Percentiles rank a stretch among this genome's conserved stretches.
phyloP scores from a whole-genome alignment of 2,888 invertebrate species.

The Drosophila pseudotakahashii region DNA sequence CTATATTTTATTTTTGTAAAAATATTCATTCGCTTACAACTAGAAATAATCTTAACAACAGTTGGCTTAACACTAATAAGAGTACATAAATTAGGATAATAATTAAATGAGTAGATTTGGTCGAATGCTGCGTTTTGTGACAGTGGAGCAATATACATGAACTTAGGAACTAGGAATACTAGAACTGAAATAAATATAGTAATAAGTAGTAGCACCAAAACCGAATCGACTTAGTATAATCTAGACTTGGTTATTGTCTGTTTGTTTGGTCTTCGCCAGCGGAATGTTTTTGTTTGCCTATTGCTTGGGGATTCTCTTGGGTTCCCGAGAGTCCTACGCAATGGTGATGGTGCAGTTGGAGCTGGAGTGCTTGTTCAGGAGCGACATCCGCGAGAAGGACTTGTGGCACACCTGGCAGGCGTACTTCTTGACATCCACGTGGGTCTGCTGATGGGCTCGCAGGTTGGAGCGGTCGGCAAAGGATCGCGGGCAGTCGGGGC shows the following conservation, averaged over 20 bases:
- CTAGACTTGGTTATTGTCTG: constrained; percentile 54
- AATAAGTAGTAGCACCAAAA: constrained; percentile 58
- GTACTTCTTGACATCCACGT: constrained; percentile 83
- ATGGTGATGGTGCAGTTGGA: constrained; percentile 82
- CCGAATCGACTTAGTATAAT: constrained; percentile 55
- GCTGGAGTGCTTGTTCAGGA: constrained; percentile 82
- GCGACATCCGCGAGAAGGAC: constrained; percentile 84
- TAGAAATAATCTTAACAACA: constrained; percentile 58
- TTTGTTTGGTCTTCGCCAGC: constrained; percentile 67
- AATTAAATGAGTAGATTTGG: constrained; percentile 62
- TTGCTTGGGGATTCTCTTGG: background rate
- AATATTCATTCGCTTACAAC: constrained; percentile 23
- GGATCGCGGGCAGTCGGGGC: constrained; percentile 82
- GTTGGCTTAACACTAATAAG: constrained; percentile 49
- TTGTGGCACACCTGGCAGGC: constrained; percentile 82
- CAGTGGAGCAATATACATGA: constrained; percentile 62
- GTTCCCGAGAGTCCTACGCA: constrained; percentile 57
- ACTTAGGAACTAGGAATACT: constrained; percentile 38
- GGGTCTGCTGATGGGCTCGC: constrained; percentile 83
- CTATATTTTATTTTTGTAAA: constrained; percentile 39
- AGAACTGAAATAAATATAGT: constrained; percentile 60
- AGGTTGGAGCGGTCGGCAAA: constrained; percentile 84
- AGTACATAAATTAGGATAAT: constrained; percentile 31
- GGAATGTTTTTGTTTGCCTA: constrained; percentile 57
- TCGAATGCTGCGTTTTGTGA: constrained; percentile 64